phyloP scores from a whole-genome alignment of 2,888 invertebrate species.

The Drosophila incognita region DNA sequence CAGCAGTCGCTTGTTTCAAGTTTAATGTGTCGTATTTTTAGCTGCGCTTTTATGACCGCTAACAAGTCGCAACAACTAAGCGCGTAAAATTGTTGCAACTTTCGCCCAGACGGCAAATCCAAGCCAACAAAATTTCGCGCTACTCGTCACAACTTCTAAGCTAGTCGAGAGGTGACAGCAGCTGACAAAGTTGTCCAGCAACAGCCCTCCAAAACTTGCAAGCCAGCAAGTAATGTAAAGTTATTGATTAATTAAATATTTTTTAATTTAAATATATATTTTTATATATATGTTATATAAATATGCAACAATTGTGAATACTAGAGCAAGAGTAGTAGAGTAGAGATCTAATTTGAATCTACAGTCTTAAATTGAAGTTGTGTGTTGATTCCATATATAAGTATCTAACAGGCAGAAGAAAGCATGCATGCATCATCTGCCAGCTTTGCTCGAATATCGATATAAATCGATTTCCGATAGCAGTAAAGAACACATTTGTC shows the following conservation, averaged over 20 bases:
- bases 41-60: conserved; percentile 61
- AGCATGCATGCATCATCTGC: too few relatives aligned
- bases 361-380: neutral
- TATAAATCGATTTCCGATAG: neutral
- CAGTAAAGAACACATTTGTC: neutral
- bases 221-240: neutral
- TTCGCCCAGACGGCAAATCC: conserved; percentile 16
- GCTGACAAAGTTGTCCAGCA: conserved; percentile 47
- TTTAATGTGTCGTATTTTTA: conserved; percentile 52
- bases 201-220: neutral
- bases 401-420: too few relatives aligned
- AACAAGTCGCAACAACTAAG: conserved; percentile 44
- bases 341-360: too few relatives aligned
- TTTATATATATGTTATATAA: neutral
- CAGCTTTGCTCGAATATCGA: neutral
- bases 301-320: too few relatives aligned
- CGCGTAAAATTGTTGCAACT: conserved; percentile 70
- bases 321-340: too few relatives aligned
- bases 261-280: neutral
- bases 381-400: neutral
- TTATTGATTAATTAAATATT: conserved; percentile 1
- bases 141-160: conserved; percentile 8
- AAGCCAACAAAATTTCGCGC: conserved; percentile 28
- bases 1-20: conserved; percentile 47
- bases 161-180: conserved; percentile 29